A percentile compares a stretch with the other conserved stretches of the same genome.
phyloP scores from a whole-genome alignment of 2,797 vertebrate genomes.

The Distichodus sexfasciatus region DNA sequence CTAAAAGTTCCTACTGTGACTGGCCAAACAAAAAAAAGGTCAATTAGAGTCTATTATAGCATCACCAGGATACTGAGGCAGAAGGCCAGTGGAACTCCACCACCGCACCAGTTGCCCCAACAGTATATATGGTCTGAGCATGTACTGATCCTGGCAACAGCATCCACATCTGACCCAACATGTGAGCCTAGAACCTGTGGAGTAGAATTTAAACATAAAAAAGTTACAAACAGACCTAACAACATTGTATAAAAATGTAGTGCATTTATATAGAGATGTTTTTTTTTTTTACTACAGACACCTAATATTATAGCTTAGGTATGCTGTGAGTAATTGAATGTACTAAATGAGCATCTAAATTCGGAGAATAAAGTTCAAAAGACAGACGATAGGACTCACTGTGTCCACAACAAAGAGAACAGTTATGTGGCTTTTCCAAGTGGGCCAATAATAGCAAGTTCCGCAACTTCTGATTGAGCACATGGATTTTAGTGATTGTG shows the following conservation, averaged over 20 bases:
- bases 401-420: slow-evolving; percentile 41
- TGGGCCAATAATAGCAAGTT: slow-evolving; percentile 62
- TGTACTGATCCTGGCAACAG: slow-evolving; percentile 49
- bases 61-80: slow-evolving; percentile 60
- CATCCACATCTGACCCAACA: slow-evolving; percentile 39
- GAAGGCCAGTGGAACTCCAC: slow-evolving; percentile 64
- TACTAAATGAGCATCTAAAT: no score
- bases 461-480: slow-evolving; percentile 59
- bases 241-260: no score
- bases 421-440: slow-evolving; percentile 45
- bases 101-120: slow-evolving; percentile 66
- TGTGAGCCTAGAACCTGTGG: slow-evolving; percentile 46
- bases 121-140: slow-evolving; percentile 60
- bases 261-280: no score
- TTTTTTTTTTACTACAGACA: no score
- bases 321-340: no score
- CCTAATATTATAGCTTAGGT: no score
- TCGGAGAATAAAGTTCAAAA: neutral
- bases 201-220: no score
- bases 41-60: neutral
- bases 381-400: slow-evolving; percentile 28
- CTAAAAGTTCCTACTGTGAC: neutral
- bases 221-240: no score
- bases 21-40: neutral
- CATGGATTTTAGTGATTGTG: slow-evolving; percentile 55